Base-by-base conservation (phyloP, 2,113 vertebrate genomes). In the Ceratotherium simum region DNA sequence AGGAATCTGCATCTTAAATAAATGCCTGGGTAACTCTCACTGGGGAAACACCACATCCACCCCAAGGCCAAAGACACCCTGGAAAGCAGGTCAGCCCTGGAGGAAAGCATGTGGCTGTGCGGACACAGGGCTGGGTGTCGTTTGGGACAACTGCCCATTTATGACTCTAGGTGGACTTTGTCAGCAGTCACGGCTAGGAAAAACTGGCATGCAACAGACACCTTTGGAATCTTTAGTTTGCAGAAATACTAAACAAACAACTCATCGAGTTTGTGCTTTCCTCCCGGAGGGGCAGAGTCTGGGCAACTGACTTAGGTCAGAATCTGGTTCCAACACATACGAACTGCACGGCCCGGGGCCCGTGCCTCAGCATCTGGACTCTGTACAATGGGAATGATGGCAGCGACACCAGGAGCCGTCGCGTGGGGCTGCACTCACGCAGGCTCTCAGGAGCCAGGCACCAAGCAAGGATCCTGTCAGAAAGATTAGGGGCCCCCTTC, bases 381-480 rank as follows among this genome's bases (percentile, higher is more conserved):
- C 92, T 62, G 58, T n/a, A 13, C 33, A n/a, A 17, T 9, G 10
- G 54, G 82, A 72, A n/a, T 36, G 25, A 14, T 0, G 51, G 31
- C 2, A 64, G 62, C 11, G 54, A 42, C 8, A 31, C 60, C 8
- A 72, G 39, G 42, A 82, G 36, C 36, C 25, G 31, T 65, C 51
- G 3, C 46, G 8, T 3, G 0, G 1, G 51, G 60, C 33, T 7
- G 36, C 18, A 0, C 14, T 48, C 23, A 11, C 76, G 6, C 0
- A 48, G n/a, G 56, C 36, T 20, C 6, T 13, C 27, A 10, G 64
- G 72, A 51, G 12, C n/a, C 7, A 54, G 31, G 56, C 42, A 29
- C 42, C 0, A 2, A 6, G 72, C 58, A 42, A 83, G 23, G 51
- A 29, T 18, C 27, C 11, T 7, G 0, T 20, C 51, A 36, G 65